Percentiles rank a stretch among this genome's conserved stretches.
Conservation (phyloP, 2,888 invertebrate genomes). For the Acleris sparsana region DNA sequence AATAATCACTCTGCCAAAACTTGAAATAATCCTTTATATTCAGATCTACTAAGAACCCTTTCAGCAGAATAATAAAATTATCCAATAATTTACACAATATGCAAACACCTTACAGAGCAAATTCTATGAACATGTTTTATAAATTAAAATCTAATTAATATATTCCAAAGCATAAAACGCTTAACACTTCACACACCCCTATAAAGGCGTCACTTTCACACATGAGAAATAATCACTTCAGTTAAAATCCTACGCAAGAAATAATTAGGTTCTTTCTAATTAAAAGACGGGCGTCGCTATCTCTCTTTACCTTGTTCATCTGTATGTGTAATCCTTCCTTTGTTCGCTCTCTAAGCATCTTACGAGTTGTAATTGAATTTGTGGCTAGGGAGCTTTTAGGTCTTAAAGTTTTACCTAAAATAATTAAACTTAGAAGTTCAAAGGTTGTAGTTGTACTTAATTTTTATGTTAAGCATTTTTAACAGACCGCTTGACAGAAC, state of each 20-base stretch:
- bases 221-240: conserved; percentile 13
- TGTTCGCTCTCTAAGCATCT: conserved; percentile 22
- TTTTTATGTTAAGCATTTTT: too few species aligned
- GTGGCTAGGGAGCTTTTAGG: conserved; percentile 1
- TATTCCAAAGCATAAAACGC: background rate
- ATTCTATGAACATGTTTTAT: too few species aligned
- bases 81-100: too few species aligned
- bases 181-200: background rate
- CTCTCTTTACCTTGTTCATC: conserved; percentile 23
- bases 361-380: conserved; percentile 29
- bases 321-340: conserved; percentile 36
- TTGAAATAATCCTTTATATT: too few species aligned
- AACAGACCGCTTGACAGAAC: too few species aligned
- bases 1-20: too few species aligned
- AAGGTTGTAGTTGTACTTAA: too few species aligned
- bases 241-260: conserved; percentile 14
- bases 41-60: too few species aligned
- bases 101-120: too few species aligned
- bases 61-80: too few species aligned
- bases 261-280: conserved; percentile 33
- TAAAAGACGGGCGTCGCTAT: conserved; percentile 33
- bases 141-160: background rate
- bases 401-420: background rate
- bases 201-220: conserved; percentile 1
- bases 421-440: background rate